Percentiles rank a stretch among this genome's conserved stretches.
Evolutionary conservation across 2,113 vertebrate species (phyloP).

Genomic region (Mesembrinibis cayennensis): DNA sequence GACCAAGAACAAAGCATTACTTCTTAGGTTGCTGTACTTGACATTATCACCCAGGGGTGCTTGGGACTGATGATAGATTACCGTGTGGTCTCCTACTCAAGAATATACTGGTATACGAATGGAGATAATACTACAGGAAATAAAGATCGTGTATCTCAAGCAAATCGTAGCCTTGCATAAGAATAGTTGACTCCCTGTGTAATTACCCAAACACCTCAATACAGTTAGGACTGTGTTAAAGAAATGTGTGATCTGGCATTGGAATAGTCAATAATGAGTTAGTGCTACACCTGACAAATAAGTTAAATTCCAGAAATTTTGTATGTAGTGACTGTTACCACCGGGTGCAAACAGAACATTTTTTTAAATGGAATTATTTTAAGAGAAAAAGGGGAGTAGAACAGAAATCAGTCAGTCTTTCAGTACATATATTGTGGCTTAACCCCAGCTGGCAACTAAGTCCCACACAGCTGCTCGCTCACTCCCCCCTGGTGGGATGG

Average conservation of each 20-base stretch:
- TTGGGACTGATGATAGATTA: background rate
- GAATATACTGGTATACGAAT: background rate
- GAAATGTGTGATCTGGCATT: background rate
- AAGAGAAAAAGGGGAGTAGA: background rate
- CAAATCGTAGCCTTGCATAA: background rate
- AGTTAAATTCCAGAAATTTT: background rate
- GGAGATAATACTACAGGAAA: background rate
- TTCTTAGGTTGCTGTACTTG: background rate
- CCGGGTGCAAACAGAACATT: background rate
- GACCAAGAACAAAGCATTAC: background rate
- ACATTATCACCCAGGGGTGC: background rate
- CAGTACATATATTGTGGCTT: background rate
- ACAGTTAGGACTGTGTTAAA: background rate
- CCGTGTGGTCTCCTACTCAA: background rate
- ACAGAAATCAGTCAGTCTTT: background rate
- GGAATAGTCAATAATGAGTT: background rate
- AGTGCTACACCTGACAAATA: background rate
- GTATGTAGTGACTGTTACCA: background rate
- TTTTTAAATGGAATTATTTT: background rate
- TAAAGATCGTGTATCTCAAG: background rate
- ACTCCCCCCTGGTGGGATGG: no score
- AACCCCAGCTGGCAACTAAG: no score
- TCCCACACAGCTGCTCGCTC: no score
- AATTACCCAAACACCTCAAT: background rate
- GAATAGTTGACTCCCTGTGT: background rate